phyloP scores from a whole-genome alignment of 2,113 vertebrate species.

The Rhineura floridana region DNA sequence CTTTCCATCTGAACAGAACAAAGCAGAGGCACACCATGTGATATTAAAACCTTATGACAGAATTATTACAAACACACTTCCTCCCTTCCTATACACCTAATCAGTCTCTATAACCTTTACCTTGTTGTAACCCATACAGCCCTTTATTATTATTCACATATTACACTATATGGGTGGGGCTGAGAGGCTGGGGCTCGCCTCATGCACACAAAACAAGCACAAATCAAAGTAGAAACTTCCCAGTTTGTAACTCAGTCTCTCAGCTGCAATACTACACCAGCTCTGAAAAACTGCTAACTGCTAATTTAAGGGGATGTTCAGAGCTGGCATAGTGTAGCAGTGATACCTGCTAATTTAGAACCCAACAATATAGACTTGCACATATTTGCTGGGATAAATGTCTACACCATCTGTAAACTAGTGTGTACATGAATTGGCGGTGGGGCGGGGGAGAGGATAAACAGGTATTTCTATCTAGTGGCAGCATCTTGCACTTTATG shows the following conservation, averaged over 20 bases:
- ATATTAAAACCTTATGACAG: too few species aligned
- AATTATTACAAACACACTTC: neutral
- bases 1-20: constrained; percentile 92
- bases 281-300: neutral
- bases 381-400: neutral
- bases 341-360: neutral
- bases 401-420: neutral
- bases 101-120: neutral
- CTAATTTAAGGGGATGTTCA: neutral
- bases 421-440: neutral
- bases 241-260: neutral
- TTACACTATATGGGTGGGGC: neutral
- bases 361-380: neutral
- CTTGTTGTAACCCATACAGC: neutral
- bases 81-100: neutral
- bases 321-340: neutral
- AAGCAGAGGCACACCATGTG: neutral
- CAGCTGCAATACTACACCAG: neutral
- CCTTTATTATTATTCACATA: neutral
- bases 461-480: neutral
- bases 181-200: neutral
- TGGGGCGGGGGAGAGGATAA: too few species aligned
- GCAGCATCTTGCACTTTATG: neutral
- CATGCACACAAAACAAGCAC: neutral
- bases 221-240: neutral